Evolutionary conservation across 2,888 invertebrate genomes (phyloP).

Genomic region (Philereme vetulata): DNA sequence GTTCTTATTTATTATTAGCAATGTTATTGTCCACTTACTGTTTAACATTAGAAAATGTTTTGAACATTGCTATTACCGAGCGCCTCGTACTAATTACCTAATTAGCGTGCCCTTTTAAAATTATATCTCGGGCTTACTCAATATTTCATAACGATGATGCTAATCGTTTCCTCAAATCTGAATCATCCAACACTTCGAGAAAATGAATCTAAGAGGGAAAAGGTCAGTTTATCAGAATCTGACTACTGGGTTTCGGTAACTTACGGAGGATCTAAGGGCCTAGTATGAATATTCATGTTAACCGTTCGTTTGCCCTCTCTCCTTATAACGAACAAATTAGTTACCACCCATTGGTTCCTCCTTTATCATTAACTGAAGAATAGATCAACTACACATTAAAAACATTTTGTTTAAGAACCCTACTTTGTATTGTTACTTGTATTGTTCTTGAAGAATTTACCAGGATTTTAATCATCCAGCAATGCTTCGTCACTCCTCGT

Average conservation of each 20-base stretch:
- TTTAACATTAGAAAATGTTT: slow-evolving; percentile 14
- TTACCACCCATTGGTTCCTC: background rate
- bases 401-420: too few relatives aligned
- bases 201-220: background rate
- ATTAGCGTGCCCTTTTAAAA: slow-evolving; percentile 14
- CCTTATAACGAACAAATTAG: background rate
- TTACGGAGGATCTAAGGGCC: background rate
- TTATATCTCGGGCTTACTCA: slow-evolving; percentile 6
- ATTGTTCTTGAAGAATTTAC: background rate
- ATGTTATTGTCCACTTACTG: slow-evolving; percentile 5
- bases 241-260: background rate
- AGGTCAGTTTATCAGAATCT: slow-evolving; percentile 7
- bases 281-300: too few relatives aligned
- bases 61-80: background rate
- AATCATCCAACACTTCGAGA: slow-evolving; percentile 6
- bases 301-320: too few relatives aligned
- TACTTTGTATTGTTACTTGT: background rate
- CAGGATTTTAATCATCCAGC: background rate
- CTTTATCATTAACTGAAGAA: background rate
- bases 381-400: too few relatives aligned
- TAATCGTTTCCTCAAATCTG: slow-evolving; percentile 19
- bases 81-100: background rate
- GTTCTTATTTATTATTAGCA: slow-evolving; percentile 22
- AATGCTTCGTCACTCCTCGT: background rate
- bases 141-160: slow-evolving; percentile 12